Evolutionary conservation across 1,140 invertebrate genomes (phyloP).

Genomic region (Aricia agestis): DNA sequence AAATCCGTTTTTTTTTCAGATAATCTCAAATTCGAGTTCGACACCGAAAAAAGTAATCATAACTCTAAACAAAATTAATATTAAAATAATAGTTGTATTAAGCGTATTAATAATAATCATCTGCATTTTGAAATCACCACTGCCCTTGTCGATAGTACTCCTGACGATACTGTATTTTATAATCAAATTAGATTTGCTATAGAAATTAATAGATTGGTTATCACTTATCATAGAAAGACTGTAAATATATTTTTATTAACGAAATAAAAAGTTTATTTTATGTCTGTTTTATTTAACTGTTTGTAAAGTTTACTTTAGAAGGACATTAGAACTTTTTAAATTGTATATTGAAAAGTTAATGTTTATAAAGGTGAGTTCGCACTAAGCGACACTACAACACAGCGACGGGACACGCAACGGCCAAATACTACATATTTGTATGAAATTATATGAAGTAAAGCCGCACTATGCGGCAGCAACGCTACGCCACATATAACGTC

Average conservation of each 20-base stretch:
- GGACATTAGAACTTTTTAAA: no score
- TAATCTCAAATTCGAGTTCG: slow-evolving; percentile 38
- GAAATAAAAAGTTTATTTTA: neutral
- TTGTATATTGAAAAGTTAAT: no score
- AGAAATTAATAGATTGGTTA: neutral
- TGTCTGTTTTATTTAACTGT: neutral
- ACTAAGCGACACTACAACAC: no score
- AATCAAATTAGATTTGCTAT: slow-evolving; percentile 1
- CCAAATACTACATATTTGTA: no score
- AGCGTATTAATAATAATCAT: slow-evolving; percentile 21
- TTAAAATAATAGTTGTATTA: slow-evolving; percentile 21
- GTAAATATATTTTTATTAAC: neutral
- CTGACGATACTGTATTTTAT: neutral
- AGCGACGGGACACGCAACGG: no score
- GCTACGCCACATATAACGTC: no score
- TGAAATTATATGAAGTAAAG: no score
- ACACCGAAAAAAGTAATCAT: slow-evolving; percentile 38
- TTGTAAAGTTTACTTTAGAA: no score
- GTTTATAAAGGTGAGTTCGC: no score
- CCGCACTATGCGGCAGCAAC: no score
- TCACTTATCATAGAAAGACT: neutral
- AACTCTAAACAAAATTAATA: slow-evolving; percentile 31
- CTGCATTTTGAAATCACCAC: neutral
- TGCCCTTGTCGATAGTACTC: neutral
- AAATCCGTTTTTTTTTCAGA: slow-evolving; percentile 40